Conservation (phyloP, 2,113 vertebrate genomes). For the Arizona elegans region DNA sequence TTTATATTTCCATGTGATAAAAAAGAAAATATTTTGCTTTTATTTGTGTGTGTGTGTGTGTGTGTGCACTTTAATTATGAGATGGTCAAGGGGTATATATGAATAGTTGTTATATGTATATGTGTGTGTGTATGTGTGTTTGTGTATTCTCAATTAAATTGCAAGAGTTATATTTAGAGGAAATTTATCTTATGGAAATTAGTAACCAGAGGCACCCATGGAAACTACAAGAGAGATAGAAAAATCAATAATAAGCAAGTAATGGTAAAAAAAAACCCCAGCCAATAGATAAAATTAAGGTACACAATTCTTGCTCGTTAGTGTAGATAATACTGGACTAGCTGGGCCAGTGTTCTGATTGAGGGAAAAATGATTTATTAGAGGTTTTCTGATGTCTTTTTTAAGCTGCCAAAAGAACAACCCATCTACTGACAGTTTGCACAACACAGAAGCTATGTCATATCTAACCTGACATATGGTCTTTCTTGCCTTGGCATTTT, state of each 20-base stretch:
- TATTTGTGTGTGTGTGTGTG: background rate
- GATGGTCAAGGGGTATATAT: background rate
- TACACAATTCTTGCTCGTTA: background rate
- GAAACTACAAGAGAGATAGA: background rate
- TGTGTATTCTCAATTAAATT: background rate
- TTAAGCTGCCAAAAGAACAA: background rate
- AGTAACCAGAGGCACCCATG: background rate
- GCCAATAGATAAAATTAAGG: background rate
- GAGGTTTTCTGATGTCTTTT: background rate
- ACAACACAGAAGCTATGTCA: background rate
- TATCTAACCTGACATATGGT: background rate
- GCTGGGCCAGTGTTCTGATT: background rate
- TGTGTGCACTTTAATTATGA: background rate
- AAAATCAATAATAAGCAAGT: background rate
- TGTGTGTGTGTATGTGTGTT: background rate
- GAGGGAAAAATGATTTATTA: background rate
- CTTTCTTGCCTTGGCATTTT: background rate
- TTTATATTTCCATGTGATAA: background rate
- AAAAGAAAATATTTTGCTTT: background rate
- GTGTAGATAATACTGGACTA: background rate
- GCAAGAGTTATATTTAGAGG: background rate
- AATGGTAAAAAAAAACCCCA: background rate
- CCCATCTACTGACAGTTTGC: background rate
- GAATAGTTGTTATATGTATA: background rate
- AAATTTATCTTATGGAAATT: background rate